Conservation (phyloP, 2,888 invertebrate species). For the Limnephilus rhombicus region DNA sequence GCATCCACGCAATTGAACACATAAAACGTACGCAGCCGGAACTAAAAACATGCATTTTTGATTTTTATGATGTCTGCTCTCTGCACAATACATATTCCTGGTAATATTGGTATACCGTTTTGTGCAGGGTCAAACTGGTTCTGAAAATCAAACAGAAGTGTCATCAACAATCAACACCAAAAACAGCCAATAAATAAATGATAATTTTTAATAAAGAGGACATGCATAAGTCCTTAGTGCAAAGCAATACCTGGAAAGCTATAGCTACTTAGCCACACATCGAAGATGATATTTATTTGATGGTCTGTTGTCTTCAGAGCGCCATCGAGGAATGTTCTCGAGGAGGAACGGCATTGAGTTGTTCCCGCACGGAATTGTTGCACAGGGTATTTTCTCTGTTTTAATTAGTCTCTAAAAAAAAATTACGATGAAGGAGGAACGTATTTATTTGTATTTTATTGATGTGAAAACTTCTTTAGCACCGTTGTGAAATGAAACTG, state of each 20-base stretch:
- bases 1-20: slow-evolving; percentile 44
- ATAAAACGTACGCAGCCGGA: slow-evolving; percentile 51
- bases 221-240: no score
- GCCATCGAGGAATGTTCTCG: neutral
- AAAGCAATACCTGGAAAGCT: no score
- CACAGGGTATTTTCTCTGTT: no score
- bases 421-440: no score
- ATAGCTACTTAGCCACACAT: no score
- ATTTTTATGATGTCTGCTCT: slow-evolving; percentile 47
- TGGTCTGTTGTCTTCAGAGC: neutral
- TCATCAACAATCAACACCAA: no score
- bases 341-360: neutral
- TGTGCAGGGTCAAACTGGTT: neutral
- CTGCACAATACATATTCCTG: neutral
- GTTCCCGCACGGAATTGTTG: neutral
- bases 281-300: no score
- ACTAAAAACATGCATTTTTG: slow-evolving; percentile 51
- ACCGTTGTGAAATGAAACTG: no score
- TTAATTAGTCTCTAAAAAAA: no score
- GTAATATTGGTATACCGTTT: neutral
- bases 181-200: neutral
- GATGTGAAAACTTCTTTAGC: no score
- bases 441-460: no score
- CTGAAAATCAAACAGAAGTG: neutral
- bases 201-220: neutral